These are phyloP conservation scores for Anguilla anguilla DNA, from an alignment of 2,797 vertebrate genomes.

Conservation along the genomic window DNA sequence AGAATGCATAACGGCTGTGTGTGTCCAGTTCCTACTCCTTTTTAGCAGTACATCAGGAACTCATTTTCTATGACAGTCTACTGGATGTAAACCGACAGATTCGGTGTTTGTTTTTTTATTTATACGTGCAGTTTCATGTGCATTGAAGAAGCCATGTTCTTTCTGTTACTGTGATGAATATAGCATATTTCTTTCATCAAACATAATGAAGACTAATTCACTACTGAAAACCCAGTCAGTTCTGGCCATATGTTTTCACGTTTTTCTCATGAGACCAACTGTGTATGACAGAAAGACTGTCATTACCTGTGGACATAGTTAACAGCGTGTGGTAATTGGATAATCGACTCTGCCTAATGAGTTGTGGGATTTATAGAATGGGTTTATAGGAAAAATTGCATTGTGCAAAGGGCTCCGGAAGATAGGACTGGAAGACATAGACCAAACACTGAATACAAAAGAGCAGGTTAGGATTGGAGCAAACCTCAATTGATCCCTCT, in stretches of 20 bases:
- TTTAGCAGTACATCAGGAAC: neutral
- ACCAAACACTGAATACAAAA: neutral
- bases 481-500: neutral
- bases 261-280: neutral
- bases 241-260: neutral
- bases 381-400: neutral
- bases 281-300: neutral
- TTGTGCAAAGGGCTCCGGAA: neutral
- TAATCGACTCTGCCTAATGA: neutral
- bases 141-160: neutral
- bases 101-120: neutral
- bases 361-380: neutral
- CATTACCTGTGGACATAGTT: no score
- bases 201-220: neutral
- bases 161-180: constrained; percentile 14
- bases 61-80: neutral
- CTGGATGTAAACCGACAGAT: neutral
- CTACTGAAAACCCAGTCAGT: neutral
- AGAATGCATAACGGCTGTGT: neutral
- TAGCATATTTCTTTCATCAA: constrained; percentile 3
- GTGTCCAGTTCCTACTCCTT: neutral
- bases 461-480: neutral
- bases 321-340: constrained; percentile 1
- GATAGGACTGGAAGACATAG: neutral
- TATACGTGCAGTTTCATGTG: neutral